Percentiles rank a stretch among this genome's conserved stretches.
Conservation (phyloP, 2,888 invertebrate genomes). For the Dascillus cervinus region DNA sequence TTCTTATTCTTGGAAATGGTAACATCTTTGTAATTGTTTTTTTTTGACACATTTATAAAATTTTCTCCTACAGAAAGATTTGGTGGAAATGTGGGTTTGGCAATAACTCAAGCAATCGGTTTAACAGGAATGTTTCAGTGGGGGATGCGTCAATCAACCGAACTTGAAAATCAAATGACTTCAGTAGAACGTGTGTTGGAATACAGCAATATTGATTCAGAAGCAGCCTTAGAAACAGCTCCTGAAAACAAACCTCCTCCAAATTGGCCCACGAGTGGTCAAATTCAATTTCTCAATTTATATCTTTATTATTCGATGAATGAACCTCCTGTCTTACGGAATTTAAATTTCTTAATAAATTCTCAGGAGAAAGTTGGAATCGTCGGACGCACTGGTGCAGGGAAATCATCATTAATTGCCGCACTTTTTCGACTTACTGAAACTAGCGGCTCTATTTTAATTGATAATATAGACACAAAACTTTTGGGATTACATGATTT, state of each 20-base stretch:
- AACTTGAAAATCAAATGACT: constrained; percentile 68
- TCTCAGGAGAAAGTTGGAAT: constrained; percentile 71
- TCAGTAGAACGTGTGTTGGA: constrained; percentile 73
- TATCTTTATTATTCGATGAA: constrained; percentile 64
- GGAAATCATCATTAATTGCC: constrained; percentile 61
- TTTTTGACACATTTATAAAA: too few relatives aligned
- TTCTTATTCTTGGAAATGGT: constrained; percentile 61
- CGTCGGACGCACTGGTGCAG: constrained; percentile 78
- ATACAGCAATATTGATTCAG: constrained; percentile 31
- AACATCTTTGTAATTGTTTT: constrained; percentile 16
- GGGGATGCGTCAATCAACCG: constrained; percentile 59
- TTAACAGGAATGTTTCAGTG: constrained; percentile 63
- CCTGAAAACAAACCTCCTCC: constrained; percentile 63
- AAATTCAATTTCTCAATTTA: constrained; percentile 59
- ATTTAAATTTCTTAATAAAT: constrained; percentile 59
- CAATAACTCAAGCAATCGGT: constrained; percentile 37
- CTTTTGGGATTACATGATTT: constrained; percentile 46
- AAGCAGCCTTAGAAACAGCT: constrained; percentile 44
- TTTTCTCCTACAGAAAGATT: constrained; percentile 24
- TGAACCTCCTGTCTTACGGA: constrained; percentile 67
- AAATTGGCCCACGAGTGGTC: constrained; percentile 68
- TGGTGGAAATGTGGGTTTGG: constrained; percentile 38
- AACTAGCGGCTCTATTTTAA: constrained; percentile 48
- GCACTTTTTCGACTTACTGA: constrained; percentile 61
- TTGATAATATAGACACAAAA: constrained; percentile 52